Conservation (phyloP, 1,140 invertebrate genomes). For the Bombus superbus region DNA sequence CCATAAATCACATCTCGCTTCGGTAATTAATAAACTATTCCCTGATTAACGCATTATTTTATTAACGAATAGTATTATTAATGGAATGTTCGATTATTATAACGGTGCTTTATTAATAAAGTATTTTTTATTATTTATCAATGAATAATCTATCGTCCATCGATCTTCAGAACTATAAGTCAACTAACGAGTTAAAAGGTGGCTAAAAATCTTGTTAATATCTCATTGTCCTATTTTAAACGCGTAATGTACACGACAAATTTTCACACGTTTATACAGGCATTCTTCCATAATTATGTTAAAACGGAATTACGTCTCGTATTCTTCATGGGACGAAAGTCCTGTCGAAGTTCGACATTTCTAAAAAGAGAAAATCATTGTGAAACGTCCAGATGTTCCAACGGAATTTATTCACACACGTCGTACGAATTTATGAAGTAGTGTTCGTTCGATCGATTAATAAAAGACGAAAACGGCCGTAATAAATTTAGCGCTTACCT, state of each 20-base stretch:
- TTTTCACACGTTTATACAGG: not conserved
- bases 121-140: not conserved
- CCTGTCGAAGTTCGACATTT: constrained; percentile 14
- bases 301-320: not conserved
- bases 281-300: not conserved
- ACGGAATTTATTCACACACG: not conserved
- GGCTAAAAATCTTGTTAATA: not conserved
- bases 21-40: too few relatives aligned
- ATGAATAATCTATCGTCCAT: not conserved
- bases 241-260: not conserved
- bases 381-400: not conserved
- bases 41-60: too few relatives aligned
- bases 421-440: constrained; percentile 5
- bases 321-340: not conserved
- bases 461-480: not conserved
- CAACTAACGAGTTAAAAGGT: too few relatives aligned
- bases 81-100: too few relatives aligned
- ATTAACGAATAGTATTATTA: not conserved
- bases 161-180: not conserved
- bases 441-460: not conserved
- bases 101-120: too few relatives aligned
- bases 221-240: not conserved
- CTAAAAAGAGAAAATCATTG: constrained; percentile 37
- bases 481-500: constrained; percentile 2
- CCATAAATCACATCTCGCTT: too few relatives aligned